Percentiles rank a stretch among this genome's conserved stretches.
Conservation (phyloP, 2,888 invertebrate species). For the Eupithecia abbreviata region DNA sequence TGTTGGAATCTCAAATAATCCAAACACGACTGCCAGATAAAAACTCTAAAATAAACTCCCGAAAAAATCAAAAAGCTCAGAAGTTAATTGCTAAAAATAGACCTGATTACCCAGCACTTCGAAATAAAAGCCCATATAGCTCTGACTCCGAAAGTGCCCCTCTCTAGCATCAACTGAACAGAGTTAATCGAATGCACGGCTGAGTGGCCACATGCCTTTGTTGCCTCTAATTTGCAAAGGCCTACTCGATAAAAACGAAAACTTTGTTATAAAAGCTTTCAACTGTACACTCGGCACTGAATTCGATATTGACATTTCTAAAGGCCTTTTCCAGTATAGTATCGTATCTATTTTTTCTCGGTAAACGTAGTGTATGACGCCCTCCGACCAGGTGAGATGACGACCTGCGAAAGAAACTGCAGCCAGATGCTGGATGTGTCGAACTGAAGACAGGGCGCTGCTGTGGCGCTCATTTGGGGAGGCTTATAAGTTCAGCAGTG, state of each 20-base stretch:
- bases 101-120: conserved; percentile 1
- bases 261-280: conserved; percentile 27
- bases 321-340: neutral
- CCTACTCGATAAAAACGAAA: conserved; percentile 37
- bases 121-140: neutral
- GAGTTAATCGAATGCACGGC: conserved; percentile 51
- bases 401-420: too few species aligned
- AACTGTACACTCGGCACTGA: conserved; percentile 4
- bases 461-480: too few species aligned
- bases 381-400: too few species aligned
- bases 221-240: conserved; percentile 34
- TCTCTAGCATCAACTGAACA: conserved; percentile 20
- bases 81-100: neutral
- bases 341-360: too few species aligned
- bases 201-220: conserved; percentile 47
- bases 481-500: too few species aligned
- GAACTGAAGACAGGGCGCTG: too few species aligned
- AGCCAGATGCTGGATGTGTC: too few species aligned
- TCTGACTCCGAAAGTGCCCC: conserved; percentile 13
- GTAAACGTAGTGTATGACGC: too few species aligned
- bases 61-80: neutral
- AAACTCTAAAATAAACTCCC: neutral
- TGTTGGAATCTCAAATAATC: neutral
- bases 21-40: neutral
- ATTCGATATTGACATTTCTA: neutral